Evolutionary conservation across 2,797 vertebrate genomes (phyloP), one percentile per base, ranked within the genome.

Genomic region (Delichon dasypus): DNA sequence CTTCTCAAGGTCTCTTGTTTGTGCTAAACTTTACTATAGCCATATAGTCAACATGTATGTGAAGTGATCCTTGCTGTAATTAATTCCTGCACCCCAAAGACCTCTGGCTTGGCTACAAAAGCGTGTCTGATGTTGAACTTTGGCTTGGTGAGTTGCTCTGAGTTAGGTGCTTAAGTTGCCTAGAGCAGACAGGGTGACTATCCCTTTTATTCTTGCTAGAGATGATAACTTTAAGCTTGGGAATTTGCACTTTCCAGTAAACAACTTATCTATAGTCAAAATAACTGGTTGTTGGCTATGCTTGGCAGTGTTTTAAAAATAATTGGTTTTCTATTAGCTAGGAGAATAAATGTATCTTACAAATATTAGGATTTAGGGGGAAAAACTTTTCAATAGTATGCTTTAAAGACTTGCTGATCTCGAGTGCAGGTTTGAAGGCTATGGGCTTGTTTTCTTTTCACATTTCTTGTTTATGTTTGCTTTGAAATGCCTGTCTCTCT

Each of bases 41-140:
- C 10, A 4, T 77, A 36, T 27, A n/a, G n/a, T 58, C 48, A 67
- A 62, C 10, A 7, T 51, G 5, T 19, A 8, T 14, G 3, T 38
- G 26, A 80, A 55, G 8, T 1, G 3, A 20, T 71, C 25, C 16
- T 88, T 3, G 0, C 8, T 45, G 2, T 71, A 18, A 48, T 76
- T 79, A 50, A 64, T 62, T 86, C 65, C 14, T 40, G 19, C 32
- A 53, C 20, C 13, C 21, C 47, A 16, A 55, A 75, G 19, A 81
- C 25, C 18, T 71, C 23, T 80, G 4, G 1, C 8, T 54, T 66
- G 19, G 16, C 7, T 76, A n/a, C 64, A 73, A 90, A 70, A 48
- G 7, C 8, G 23, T 7, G 3, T 60, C 48, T 38, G 21, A 21
- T 45, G 75, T 67, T 54, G 67, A 44, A 64, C 32, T 76, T 79